Base-by-base conservation (phyloP, 2,797 vertebrate genomes). In the Sebastes nivosus region DNA sequence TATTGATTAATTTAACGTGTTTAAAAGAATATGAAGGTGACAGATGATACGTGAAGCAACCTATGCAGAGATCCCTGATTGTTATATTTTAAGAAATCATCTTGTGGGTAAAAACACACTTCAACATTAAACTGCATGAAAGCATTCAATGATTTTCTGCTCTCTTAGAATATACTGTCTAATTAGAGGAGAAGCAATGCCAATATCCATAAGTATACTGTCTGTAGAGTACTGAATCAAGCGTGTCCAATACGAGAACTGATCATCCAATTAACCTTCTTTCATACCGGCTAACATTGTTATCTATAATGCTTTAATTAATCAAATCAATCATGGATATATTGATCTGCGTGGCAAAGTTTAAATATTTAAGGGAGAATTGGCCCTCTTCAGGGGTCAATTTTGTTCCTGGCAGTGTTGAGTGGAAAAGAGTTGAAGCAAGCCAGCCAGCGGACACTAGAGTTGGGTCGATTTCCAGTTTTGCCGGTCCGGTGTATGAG, bases 91-190 rank as follows among this genome's bases (percentile, higher is more conserved):
- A 42, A 24, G 24, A 61, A 36, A 58, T 25, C 4, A n/a, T 38
- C n/a, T 16, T 75, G 16, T 5, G 11, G 27, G 46, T 57, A 55
- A 61, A 29, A 60, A 55, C n/a, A 13, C n/a, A 63, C 2, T 58
- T 25, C 74, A 34, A 36, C 7, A 12, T 55, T 18, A 58, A 4
- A 38, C 57, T 20, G 29, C 68, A 65, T 67, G 18, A 82, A 58
- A 54, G n/a, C 70, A 12, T 18, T 20, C 22, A 82, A 77, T 65
- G 77, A 87, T 77, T 84, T 79, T 75, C 77, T 83, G 61, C 60
- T 77, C 25, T 27, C 11, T 34, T 22, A 10, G 13, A 64, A 85
- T 72, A 63, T 64, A 79, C 20, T 0, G 50, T 73, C 57, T 69
- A 79, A 84, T 87, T 78, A 75, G 18, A 77, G 32, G 29, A 42